These are phyloP conservation scores for Corythornis cristatus DNA, from an alignment of 2,113 vertebrate species.

Conservation along the genomic window DNA sequence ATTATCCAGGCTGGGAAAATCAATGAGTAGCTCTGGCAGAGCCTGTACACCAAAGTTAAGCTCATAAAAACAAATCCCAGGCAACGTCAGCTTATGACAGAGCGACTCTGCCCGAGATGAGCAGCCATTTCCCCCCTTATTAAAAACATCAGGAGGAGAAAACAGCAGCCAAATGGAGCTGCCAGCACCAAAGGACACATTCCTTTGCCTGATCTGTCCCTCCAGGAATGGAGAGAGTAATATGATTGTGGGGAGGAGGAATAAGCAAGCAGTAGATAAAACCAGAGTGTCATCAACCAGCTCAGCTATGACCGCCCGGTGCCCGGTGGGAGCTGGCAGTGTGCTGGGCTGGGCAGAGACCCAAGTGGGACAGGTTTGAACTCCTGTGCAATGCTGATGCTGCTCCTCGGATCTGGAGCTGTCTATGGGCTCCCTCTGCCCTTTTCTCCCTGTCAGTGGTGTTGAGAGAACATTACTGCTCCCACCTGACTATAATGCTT, in stretches of 20 bases:
- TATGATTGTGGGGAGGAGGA: slow-evolving; percentile 3
- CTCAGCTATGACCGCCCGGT: neutral
- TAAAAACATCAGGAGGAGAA: slow-evolving; percentile 60
- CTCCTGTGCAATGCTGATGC: neutral
- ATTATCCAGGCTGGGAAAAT: slow-evolving; percentile 33
- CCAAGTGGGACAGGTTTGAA: slow-evolving; percentile 42
- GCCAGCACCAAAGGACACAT: slow-evolving; percentile 48
- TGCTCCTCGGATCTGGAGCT: neutral
- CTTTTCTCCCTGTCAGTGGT: neutral
- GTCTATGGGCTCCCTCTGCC: neutral
- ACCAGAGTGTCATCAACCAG: neutral
- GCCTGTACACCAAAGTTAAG: slow-evolving; percentile 1
- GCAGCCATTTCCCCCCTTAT: slow-evolving; percentile 52
- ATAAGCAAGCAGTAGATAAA: slow-evolving; percentile 54
- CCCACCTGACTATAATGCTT: neutral
- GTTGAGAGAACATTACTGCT: neutral
- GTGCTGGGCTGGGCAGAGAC: slow-evolving; percentile 20
- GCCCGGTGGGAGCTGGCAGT: slow-evolving; percentile 13
- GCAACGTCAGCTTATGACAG: slow-evolving; percentile 50
- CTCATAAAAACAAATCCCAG: slow-evolving; percentile 66
- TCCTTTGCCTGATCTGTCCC: slow-evolving; percentile 53
- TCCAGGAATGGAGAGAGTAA: slow-evolving; percentile 33
- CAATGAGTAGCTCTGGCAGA: slow-evolving; percentile 9
- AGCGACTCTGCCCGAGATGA: slow-evolving; percentile 28
- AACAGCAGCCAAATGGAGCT: slow-evolving; percentile 33